Base-by-base conservation (phyloP, 2,113 vertebrate species). In the Sorex araneus region DNA sequence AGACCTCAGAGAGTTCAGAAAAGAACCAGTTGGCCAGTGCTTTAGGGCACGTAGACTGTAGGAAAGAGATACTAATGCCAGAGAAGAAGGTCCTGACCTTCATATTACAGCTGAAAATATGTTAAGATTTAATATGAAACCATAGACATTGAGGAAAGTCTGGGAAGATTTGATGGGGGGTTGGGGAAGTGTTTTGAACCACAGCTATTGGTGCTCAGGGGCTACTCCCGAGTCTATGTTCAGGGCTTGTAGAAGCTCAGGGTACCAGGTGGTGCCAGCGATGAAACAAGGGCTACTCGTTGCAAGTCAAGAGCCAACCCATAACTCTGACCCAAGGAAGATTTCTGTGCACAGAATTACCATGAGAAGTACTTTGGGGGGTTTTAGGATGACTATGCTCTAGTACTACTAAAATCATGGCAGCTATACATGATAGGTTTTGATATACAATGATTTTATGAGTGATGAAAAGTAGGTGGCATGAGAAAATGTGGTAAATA, bases 401-500 rank as follows among this genome's bases (percentile, higher is more conserved):
- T 45, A 40, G 40, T 78, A 3, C 90, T 13, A 34, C 3, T 86
- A 60, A 30, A 90, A 11, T 90, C n/a, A 23, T 69, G 8, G 67
- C 69, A 36, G 27, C 47, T 67, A 63, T 3, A 0, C 6, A 71
- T 74, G 67, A 70, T 64, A 50, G n/a, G 64, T 71, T 89, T 88
- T 82, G 43, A 45, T 81, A n/a, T 23, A 27, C 13, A 57, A 6
- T 70, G 30, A 91, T 79, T 79, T 78, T 77, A 50, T 64, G 67
- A 90, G 15, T 64, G 66, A 27, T 34, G 7, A 75, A 57, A 30
- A 83, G 3, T 6, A 82, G 34, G 1, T 3, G 45, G 36, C 79
- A 82, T 67, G 57, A 75, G 45, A 88, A 90, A 71, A 82, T 57
- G 34, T 34, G n/a, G 10, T 82, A 85, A 82, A 93, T 88, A 45